Percentiles rank a stretch among this genome's conserved stretches.
These are phyloP conservation scores for Ctena decussata DNA, from an alignment of 2,888 invertebrate species.

Conservation along the genomic window DNA sequence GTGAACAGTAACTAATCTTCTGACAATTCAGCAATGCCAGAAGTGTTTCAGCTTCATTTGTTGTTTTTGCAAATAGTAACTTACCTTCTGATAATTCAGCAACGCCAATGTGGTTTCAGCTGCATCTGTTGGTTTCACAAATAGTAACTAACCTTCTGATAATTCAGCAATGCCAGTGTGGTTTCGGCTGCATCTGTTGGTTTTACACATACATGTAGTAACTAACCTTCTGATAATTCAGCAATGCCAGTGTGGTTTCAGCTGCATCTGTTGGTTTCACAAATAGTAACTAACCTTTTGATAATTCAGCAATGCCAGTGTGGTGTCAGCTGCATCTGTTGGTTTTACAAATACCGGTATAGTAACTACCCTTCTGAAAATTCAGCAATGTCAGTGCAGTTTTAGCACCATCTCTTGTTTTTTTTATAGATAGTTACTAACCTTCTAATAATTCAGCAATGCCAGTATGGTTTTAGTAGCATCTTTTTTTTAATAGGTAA, in stretches of 20 bases:
- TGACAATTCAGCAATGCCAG: no score
- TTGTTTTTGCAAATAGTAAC: no score
- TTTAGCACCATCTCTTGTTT: no score
- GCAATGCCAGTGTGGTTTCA: no score
- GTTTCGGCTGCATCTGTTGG: slow-evolving; percentile 99
- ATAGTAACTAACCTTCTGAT: slow-evolving; percentile 98
- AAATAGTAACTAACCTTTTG: slow-evolving; percentile 92
- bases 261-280: no score
- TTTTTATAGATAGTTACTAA: slow-evolving; percentile 89
- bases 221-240: no score
- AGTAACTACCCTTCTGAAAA: no score
- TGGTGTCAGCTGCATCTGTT: slow-evolving; percentile 99
- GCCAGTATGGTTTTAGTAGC: slow-evolving; percentile 99
- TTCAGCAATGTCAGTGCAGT: no score
- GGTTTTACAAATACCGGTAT: slow-evolving; percentile 99
- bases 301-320: slow-evolving; percentile 97
- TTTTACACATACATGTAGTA: slow-evolving; percentile 99
- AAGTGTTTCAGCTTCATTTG: no score
- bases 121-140: slow-evolving; percentile 99
- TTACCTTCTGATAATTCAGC: slow-evolving; percentile 98
- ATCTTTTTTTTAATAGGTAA: no score
- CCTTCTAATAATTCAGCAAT: slow-evolving; percentile 97
- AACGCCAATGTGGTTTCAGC: slow-evolving; percentile 99
- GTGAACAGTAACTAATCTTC: no score
- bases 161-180: slow-evolving; percentile 97